Evolutionary conservation across 2,797 vertebrate genomes (phyloP), one percentile per base, ranked within the genome.

Genomic region (Protonibea diacanthus): DNA sequence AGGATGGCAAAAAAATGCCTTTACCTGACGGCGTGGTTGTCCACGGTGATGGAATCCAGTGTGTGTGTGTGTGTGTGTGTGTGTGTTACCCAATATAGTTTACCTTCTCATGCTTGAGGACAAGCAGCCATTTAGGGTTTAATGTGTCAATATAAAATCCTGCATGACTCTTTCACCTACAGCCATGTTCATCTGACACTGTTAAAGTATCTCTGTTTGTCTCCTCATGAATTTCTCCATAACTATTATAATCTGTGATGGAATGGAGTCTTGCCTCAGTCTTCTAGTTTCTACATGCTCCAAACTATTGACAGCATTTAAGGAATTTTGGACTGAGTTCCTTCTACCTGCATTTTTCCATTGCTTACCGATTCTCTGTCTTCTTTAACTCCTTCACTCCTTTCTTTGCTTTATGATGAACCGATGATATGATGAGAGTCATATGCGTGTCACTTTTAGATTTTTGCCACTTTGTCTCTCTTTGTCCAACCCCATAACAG

Each of bases 281-380:
- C 63, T 77, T 91, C 89, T 79, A 89, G 91, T 92, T 91, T 66
- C 74, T 90, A 92, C 90, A 88, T 21, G 89, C 78, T 85, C 87
- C 70, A 72, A 89, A 89, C 88, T 86, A 89, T 77, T 85, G 83
- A 91, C 88, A 90, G 86, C 80, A 80, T 91, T 86, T 86, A 71
- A 86, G 88, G 90, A 92, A 91, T 92, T 87, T 89, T 86, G 86
- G 82, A 92, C 61, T 2, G 29, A 68, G 68, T 81, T 86, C 78
- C 81, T 48, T 64, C 76, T 84, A 83, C 79, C 70, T 83, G 75
- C 80, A 62, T 78, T 86, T 80, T 89, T 80, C 71, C 80, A 76
- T 84, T 74, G 51, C 63, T 51, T 78, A 48, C 53, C 38, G 68
- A 67, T 74, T 72, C 56, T 47, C 62, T 20, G 13, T 48, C 53